A percentile compares a stretch with the other conserved stretches of the same genome.
These are phyloP conservation scores for Copidosoma floridanum DNA, from an alignment of 1,140 invertebrate genomes.

Conservation along the genomic window DNA sequence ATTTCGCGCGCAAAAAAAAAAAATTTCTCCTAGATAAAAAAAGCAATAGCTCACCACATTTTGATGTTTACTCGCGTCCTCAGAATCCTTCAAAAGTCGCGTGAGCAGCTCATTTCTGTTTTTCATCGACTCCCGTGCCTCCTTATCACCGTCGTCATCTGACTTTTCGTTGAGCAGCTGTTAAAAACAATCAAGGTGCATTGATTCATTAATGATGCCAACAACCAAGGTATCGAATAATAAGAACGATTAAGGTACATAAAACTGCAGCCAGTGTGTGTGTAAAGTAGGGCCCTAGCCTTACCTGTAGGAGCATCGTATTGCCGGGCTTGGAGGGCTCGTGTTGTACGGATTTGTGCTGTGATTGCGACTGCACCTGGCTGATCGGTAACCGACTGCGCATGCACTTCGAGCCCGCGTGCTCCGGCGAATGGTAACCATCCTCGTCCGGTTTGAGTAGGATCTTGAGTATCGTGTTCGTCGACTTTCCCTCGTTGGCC, in stretches of 20 bases:
- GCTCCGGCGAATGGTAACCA: slow-evolving; percentile 54
- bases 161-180: slow-evolving; percentile 83
- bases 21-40: background rate
- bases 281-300: too few relatives aligned
- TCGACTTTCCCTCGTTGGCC: slow-evolving; percentile 45
- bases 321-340: slow-evolving; percentile 54
- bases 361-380: slow-evolving; percentile 42
- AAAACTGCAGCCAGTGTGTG: too few relatives aligned
- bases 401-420: slow-evolving; percentile 36
- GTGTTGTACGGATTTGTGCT: slow-evolving; percentile 47
- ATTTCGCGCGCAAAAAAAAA: too few relatives aligned
- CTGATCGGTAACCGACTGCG: slow-evolving; percentile 35
- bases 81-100: slow-evolving; percentile 71
- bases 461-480: slow-evolving; percentile 69
- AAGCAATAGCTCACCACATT: background rate
- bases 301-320: slow-evolving; percentile 75
- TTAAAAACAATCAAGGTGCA: slow-evolving; percentile 36
- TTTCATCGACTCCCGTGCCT: slow-evolving; percentile 61
- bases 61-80: slow-evolving; percentile 39
- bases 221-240: background rate
- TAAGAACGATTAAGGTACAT: too few relatives aligned
- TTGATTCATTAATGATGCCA: background rate
- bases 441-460: slow-evolving; percentile 80
- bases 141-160: slow-evolving; percentile 75
- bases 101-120: slow-evolving; percentile 74